phyloP scores from a whole-genome alignment of 1,140 invertebrate genomes.

The Phocides pigmalion region DNA sequence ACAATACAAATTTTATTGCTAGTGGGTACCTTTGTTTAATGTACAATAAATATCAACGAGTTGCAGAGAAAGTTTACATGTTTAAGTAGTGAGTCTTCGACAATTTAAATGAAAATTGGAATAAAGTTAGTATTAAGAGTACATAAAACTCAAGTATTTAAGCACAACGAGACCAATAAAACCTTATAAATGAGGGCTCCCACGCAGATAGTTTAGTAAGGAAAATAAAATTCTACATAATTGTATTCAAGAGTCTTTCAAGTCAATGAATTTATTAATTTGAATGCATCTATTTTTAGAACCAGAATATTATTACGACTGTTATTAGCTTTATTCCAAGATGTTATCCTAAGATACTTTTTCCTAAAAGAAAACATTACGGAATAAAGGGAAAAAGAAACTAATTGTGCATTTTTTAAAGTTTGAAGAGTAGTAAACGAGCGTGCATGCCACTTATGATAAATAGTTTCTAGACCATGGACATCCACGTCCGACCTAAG shows the following conservation, averaged over 20 bases:
- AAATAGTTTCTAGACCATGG: no score
- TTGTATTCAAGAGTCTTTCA: conserved; percentile 17
- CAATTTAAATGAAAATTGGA: neutral
- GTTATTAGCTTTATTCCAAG: no score
- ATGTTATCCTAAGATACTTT: no score
- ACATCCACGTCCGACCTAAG: no score
- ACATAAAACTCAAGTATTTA: conserved; percentile 21
- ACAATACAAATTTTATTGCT: no score
- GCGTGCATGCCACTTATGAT: no score
- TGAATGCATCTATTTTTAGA: conserved; percentile 8
- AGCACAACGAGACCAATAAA: conserved; percentile 17
- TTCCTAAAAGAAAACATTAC: no score
- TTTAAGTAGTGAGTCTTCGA: neutral
- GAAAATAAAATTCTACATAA: conserved; percentile 21
- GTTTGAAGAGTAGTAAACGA: no score
- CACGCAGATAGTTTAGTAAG: conserved; percentile 11
- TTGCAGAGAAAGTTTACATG: neutral
- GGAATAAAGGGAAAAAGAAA: no score
- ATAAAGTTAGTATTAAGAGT: conserved; percentile 12
- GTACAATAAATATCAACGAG: neutral
- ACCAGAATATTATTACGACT: neutral
- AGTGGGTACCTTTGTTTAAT: neutral
- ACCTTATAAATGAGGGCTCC: conserved; percentile 21
- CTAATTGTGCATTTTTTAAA: no score
- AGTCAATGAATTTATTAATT: conserved; percentile 19